Conservation (phyloP, 2,797 vertebrate genomes). For the Gymnodraco acuticeps region DNA sequence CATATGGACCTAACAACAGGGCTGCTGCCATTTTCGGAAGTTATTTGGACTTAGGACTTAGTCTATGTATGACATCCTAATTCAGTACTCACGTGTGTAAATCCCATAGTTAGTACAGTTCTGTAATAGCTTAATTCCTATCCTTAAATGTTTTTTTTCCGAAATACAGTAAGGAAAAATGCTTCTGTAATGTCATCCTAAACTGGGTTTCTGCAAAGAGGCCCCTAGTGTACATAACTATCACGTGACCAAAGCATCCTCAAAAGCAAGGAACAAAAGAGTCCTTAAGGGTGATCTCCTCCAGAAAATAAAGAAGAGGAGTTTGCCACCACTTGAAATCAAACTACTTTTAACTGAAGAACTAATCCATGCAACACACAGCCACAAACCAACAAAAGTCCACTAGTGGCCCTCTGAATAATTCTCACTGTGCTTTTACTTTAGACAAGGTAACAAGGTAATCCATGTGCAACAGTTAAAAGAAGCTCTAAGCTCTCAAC, state of each 20-base stretch:
- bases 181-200: too few relatives aligned
- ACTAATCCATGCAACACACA: not conserved
- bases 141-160: too few relatives aligned
- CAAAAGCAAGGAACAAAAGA: not conserved
- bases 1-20: too few relatives aligned
- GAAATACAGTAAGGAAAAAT: too few relatives aligned
- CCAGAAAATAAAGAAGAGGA: not conserved
- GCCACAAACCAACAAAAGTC: not conserved
- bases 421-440: not conserved
- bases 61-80: too few relatives aligned
- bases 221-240: not conserved
- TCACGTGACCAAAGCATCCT: not conserved
- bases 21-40: too few relatives aligned
- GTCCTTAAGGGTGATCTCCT: not conserved
- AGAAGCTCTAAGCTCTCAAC: not conserved
- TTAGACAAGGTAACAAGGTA: not conserved
- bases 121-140: too few relatives aligned
- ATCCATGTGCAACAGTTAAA: not conserved
- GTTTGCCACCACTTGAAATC: not conserved
- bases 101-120: too few relatives aligned
- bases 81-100: too few relatives aligned
- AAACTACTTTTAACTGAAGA: not conserved
- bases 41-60: too few relatives aligned
- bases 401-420: not conserved
- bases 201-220: too few relatives aligned